These are phyloP conservation scores for Aurelia sp. DNA, from an alignment of 30 jellyfish, hydroid and myxozoan species.

Conservation along the genomic window DNA sequence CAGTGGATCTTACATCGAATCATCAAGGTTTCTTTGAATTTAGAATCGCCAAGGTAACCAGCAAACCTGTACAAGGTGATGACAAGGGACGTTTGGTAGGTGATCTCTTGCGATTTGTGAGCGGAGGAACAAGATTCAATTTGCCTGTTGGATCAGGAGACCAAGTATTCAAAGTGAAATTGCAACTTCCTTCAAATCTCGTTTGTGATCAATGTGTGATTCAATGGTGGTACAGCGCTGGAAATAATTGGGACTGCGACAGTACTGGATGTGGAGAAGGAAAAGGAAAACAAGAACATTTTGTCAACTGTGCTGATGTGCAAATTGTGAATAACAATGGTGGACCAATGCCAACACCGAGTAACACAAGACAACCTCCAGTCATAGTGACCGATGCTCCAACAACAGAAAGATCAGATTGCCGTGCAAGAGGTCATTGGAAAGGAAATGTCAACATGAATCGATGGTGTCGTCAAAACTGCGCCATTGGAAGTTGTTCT, in stretches of 20 bases:
- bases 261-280: constrained; percentile 87
- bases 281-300: constrained; percentile 87
- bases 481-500: constrained; percentile 69
- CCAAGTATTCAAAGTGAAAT: constrained; percentile 47
- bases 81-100: constrained; percentile 69
- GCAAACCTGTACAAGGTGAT: constrained; percentile 50
- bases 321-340: constrained; percentile 47
- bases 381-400: constrained; percentile 63
- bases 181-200: constrained; percentile 68
- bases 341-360: constrained; percentile 42
- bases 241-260: constrained; percentile 93
- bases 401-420: constrained; percentile 38
- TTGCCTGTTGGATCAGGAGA: constrained; percentile 77
- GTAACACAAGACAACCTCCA: constrained; percentile 55
- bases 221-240: constrained; percentile 95
- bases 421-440: constrained; percentile 66
- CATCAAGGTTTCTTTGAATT: constrained; percentile 88
- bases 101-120: constrained; percentile 53
- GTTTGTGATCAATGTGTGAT: constrained; percentile 83
- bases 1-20: constrained; percentile 71
- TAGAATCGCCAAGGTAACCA: constrained; percentile 58
- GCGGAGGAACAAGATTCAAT: constrained; percentile 79
- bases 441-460: constrained; percentile 59
- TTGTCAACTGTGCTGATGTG: constrained; percentile 94
- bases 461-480: constrained; percentile 67